Base-by-base conservation (phyloP, 2,113 vertebrate genomes). In the Ia io region DNA sequence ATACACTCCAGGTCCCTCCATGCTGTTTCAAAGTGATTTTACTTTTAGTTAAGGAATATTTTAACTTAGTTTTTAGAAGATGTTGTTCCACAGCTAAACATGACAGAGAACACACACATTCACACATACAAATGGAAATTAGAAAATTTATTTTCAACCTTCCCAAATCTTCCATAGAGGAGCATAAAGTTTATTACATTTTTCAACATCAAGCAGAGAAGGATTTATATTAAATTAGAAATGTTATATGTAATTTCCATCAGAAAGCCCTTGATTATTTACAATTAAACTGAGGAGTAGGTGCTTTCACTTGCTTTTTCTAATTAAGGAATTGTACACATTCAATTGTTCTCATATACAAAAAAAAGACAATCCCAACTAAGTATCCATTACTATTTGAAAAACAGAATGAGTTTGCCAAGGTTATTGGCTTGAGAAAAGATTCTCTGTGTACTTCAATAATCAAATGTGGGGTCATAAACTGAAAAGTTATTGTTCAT, bases 131-230 rank as follows among this genome's bases (percentile, higher is more conserved):
- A 47, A 71, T 76, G 5, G 79, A 94, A 91, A 51, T 59, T 32
- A 59, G 16, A 32, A 92, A 79, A 32, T 80, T 91, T 95, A 76
- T 80, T 96, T 94, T 91, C n/a, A 86, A 77, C 12, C 37, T 93
- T 2, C 28, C 17, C 74, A 92, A 63, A 51, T 87, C 40, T 84
- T 70, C 4, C 65, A 49, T 3, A 61, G 11, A 13, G 76, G 23
- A 86, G 0, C 23, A 59, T 40, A 37, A 92, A 28, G 11, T 70
- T 88, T 91, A 80, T 84, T 95, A 84, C 0, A n/a, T 14, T 89
- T 92, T 92, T 80, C 22, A 83, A 35, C 53, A 93, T 37, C 42
- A 92, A 92, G 8, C 1, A 82, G 14, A 63, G 71, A 90, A 37
- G n/a, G 5, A 25, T 2, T 91, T 91, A 49, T 12, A 70, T 82